A percentile compares a stretch with the other conserved stretches of the same genome.
phyloP scores from a whole-genome alignment of 2,888 invertebrate species.

The Euzophera pinguis region DNA sequence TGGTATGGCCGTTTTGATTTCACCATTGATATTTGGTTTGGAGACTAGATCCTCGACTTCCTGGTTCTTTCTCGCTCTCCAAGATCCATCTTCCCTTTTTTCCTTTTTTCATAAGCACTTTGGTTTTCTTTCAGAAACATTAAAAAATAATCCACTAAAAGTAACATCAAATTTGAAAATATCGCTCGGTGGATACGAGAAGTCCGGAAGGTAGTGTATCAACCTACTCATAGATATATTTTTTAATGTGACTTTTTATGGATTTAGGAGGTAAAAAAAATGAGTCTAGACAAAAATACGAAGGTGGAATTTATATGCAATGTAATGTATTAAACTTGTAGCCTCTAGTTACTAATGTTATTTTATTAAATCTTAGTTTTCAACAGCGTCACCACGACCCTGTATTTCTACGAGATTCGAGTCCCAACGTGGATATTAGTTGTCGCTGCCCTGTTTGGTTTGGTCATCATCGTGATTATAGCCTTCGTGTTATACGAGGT shows the following conservation, averaged over 20 bases:
- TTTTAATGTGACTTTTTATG: too few species aligned
- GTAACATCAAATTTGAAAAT: neutral
- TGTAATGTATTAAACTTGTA: neutral
- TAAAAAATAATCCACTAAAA: neutral
- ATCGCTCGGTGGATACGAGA: neutral
- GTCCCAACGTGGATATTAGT: constrained; percentile 48
- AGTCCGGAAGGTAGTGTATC: neutral
- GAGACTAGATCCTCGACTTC: too few species aligned
- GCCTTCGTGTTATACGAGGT: constrained; percentile 45
- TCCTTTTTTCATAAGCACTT: too few species aligned
- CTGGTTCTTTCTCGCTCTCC: too few species aligned
- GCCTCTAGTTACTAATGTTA: neutral
- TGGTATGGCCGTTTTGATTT: too few species aligned
- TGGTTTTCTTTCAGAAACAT: neutral
- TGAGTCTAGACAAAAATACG: too few species aligned
- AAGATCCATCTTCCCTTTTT: too few species aligned
- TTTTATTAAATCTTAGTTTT: neutral
- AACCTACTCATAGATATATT: too few species aligned
- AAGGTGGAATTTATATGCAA: too few species aligned
- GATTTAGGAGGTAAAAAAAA: too few species aligned
- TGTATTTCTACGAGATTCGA: constrained; percentile 21
- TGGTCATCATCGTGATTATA: constrained; percentile 40
- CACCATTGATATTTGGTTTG: too few species aligned
- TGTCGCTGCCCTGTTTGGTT: constrained; percentile 37
- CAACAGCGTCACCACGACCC: constrained; percentile 18